Base-by-base conservation (phyloP, 2,113 vertebrate genomes). In the Chaetodon auriga region DNA sequence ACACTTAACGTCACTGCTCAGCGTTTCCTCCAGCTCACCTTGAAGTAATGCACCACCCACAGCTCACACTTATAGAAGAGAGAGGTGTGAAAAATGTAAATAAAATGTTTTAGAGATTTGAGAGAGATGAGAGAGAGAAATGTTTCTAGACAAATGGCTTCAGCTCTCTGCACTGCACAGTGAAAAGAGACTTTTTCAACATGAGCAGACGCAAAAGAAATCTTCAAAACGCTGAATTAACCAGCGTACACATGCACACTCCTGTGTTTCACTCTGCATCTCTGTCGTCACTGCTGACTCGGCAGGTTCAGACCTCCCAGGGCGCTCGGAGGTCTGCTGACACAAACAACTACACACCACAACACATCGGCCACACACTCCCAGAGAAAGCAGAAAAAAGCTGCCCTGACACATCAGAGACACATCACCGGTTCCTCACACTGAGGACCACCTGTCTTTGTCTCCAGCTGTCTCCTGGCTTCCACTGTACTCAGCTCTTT, bases 301-400 rank as follows among this genome's bases (percentile, higher is more conserved):
- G 81, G 84, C 84, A 81, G 36, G 14, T 68, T 58, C 0, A 15
- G 46, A 78, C 48, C 78, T 63, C 68, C 63, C 73, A 55, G 43
- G 1, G 2, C 54, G 66, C 55, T 60, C 35, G 4, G 16, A 14
- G 54, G 45, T 45, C 54, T 35, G 66, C 78, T n/a, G 54, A 78
- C 0, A 21, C 54, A 54, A 45, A 66, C 41, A 41, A 23, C 16
- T 5, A 7, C 1, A 38, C 45, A 49, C 12, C 41, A 35, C 38
- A 3, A 5, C 11, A 36, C 54, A 65, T 6, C 80, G 18, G 36
- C 10, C 43, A 58, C 68, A 54, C 19, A 16, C 63, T 21, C 43
- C 9, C 61, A 65, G 48, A 60, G 49, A 23, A 61, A 41, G 61
- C 64, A 49, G 13, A 60, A 55, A 51, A 36, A 38, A 8, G 71